Evolutionary conservation across 2,888 invertebrate genomes (phyloP).

Genomic region (Heteromurus nitidus): DNA sequence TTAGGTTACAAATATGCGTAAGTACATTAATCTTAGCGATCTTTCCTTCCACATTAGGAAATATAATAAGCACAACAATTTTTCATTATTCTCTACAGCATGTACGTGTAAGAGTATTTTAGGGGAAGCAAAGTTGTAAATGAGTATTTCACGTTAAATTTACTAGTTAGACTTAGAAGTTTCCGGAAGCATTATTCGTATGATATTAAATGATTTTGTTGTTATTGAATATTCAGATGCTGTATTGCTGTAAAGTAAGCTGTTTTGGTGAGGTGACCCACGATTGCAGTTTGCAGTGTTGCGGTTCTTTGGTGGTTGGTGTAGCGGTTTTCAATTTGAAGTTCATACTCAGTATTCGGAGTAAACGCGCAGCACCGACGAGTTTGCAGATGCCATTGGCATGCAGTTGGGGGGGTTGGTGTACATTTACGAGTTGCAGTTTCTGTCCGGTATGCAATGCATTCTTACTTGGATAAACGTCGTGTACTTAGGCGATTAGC

Average conservation of each 20-base stretch:
- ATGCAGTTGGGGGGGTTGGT: conserved; percentile 59
- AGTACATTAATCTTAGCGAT: conserved; percentile 49
- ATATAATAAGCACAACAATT: conserved; percentile 47
- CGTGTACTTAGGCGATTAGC: conserved; percentile 26
- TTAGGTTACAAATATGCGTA: too few species aligned
- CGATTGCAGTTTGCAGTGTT: conserved; percentile 70
- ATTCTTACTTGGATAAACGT: conserved; percentile 45
- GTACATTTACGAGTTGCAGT: conserved; percentile 58
- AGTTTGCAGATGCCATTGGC: conserved; percentile 53
- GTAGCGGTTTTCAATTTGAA: conserved; percentile 62
- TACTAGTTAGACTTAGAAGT: conserved; percentile 4
- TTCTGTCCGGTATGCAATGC: conserved; percentile 58
- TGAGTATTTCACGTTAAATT: conserved; percentile 10
- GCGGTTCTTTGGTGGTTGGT: conserved; percentile 69
- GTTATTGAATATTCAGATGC: conserved; percentile 70
- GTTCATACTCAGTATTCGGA: conserved; percentile 50
- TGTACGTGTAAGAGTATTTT: conserved; percentile 15
- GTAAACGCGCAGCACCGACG: conserved; percentile 53
- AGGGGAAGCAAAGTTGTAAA: conserved; percentile 1
- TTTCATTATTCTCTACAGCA: conserved; percentile 39
- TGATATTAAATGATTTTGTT: conserved; percentile 59
- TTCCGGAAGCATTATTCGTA: conserved; percentile 34
- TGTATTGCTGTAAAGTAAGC: conserved; percentile 70
- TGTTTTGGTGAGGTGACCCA: conserved; percentile 71
- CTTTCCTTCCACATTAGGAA: conserved; percentile 57